phyloP scores from a whole-genome alignment of 2,113 vertebrate species.

The Ochotona curzoniae region DNA sequence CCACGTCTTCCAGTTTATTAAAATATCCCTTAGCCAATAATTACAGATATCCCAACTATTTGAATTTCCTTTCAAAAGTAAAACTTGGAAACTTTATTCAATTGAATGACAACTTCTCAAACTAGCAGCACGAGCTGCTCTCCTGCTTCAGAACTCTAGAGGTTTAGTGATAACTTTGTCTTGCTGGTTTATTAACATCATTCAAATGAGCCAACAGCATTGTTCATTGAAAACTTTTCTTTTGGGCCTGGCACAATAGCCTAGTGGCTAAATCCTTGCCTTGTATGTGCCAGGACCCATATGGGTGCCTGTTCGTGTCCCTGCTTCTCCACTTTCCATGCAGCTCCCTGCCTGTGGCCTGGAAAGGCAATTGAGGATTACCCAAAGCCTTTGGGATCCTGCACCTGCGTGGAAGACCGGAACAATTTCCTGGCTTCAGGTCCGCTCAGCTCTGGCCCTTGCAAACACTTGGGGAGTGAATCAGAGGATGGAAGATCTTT shows the following conservation, averaged over 20 bases:
- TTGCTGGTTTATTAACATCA: slow-evolving; percentile 76
- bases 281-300: too few relatives aligned
- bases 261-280: too few relatives aligned
- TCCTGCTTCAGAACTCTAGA: slow-evolving; percentile 6
- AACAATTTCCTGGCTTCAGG: too few relatives aligned
- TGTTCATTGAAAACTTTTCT: slow-evolving; percentile 74
- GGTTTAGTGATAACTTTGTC: slow-evolving; percentile 69
- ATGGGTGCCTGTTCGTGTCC: too few relatives aligned
- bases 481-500: too few relatives aligned
- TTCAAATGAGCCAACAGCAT: slow-evolving; percentile 71
- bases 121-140: slow-evolving; percentile 13
- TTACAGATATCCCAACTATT: background rate
- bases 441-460: too few relatives aligned
- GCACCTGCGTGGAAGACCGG: too few relatives aligned
- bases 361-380: too few relatives aligned
- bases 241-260: background rate
- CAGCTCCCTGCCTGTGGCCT: too few relatives aligned
- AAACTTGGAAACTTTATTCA: slow-evolving; percentile 56
- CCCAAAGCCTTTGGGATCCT: too few relatives aligned
- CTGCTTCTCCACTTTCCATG: too few relatives aligned
- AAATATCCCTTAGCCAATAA: background rate
- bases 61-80: slow-evolving; percentile 41
- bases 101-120: slow-evolving; percentile 9
- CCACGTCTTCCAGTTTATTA: background rate
- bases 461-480: too few relatives aligned